These are phyloP conservation scores for Andrena flavipes DNA, from an alignment of 2,888 invertebrate species.

Conservation along the genomic window DNA sequence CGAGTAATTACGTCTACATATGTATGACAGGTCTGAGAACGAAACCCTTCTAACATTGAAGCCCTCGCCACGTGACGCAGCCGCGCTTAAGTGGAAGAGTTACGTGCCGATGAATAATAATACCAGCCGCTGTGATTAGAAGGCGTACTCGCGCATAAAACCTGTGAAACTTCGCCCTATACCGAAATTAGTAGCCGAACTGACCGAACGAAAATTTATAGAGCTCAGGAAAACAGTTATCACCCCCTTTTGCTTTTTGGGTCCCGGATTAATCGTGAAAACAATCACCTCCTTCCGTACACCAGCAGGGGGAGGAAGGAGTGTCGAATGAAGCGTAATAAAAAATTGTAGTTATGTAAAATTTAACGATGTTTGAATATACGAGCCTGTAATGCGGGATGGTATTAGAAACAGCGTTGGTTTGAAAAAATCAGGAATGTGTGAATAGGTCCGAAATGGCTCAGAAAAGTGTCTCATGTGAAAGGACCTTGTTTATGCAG, in stretches of 20 bases:
- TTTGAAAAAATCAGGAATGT: no score
- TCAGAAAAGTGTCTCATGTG: no score
- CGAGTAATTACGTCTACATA: slow-evolving; percentile 70
- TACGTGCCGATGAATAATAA: slow-evolving; percentile 65
- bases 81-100: slow-evolving; percentile 62
- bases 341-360: slow-evolving; percentile 18
- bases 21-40: slow-evolving; percentile 62
- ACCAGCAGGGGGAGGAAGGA: slow-evolving; percentile 19
- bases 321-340: slow-evolving; percentile 20
- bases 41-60: slow-evolving; percentile 75
- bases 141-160: neutral
- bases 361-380: neutral
- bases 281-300: slow-evolving; percentile 33
- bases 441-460: no score
- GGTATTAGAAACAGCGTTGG: no score
- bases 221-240: slow-evolving; percentile 13
- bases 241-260: neutral
- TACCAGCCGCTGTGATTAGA: slow-evolving; percentile 27
- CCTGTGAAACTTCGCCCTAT: slow-evolving; percentile 7
- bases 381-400: neutral
- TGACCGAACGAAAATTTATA: slow-evolving; percentile 36
- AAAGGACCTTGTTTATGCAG: no score
- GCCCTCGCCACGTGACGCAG: slow-evolving; percentile 65
- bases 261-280: slow-evolving; percentile 37
- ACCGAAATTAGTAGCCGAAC: slow-evolving; percentile 27